Conservation (phyloP, 2,113 vertebrate species). For the Synodontis membranacea region DNA sequence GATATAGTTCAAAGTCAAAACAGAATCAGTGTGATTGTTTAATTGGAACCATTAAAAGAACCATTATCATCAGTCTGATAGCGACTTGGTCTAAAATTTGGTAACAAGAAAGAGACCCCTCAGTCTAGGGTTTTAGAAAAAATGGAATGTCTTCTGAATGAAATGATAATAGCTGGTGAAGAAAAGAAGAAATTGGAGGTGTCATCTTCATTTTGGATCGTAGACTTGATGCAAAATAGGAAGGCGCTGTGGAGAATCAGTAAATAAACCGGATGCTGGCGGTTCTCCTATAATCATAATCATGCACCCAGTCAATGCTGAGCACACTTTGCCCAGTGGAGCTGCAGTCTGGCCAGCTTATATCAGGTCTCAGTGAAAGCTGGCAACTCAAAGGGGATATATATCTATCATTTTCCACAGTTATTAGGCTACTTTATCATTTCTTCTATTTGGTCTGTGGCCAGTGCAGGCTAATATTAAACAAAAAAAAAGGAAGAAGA, state of each 20-base stretch:
- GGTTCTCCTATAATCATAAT: slow-evolving; percentile 54
- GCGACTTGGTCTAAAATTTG: not conserved
- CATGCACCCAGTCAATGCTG: slow-evolving; percentile 31
- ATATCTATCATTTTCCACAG: slow-evolving; percentile 41
- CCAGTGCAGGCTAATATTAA: not conserved
- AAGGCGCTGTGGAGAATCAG: slow-evolving; percentile 46
- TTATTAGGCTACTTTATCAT: slow-evolving; percentile 45
- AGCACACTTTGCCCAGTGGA: slow-evolving; percentile 35
- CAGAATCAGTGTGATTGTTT: slow-evolving; percentile 36
- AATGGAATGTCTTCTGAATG: slow-evolving; percentile 42
- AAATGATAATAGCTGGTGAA: slow-evolving; percentile 51
- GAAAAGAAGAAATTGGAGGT: slow-evolving; percentile 45
- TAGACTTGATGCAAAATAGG: slow-evolving; percentile 47
- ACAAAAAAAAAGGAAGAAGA: too few species aligned
- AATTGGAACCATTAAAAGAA: slow-evolving; percentile 46
- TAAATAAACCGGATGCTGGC: slow-evolving; percentile 55
- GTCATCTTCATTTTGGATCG: slow-evolving; percentile 53
- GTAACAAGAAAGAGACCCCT: slow-evolving; percentile 29
- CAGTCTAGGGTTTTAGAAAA: slow-evolving; percentile 27
- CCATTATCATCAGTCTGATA: slow-evolving; percentile 49
- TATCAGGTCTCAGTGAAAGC: slow-evolving; percentile 48
- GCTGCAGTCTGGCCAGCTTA: slow-evolving; percentile 35
- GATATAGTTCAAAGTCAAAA: slow-evolving; percentile 19
- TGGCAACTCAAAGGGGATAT: slow-evolving; percentile 33
- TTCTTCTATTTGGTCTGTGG: slow-evolving; percentile 31